Conservation (phyloP, 2,797 vertebrate species). For the Pagetopsis macropterus region DNA sequence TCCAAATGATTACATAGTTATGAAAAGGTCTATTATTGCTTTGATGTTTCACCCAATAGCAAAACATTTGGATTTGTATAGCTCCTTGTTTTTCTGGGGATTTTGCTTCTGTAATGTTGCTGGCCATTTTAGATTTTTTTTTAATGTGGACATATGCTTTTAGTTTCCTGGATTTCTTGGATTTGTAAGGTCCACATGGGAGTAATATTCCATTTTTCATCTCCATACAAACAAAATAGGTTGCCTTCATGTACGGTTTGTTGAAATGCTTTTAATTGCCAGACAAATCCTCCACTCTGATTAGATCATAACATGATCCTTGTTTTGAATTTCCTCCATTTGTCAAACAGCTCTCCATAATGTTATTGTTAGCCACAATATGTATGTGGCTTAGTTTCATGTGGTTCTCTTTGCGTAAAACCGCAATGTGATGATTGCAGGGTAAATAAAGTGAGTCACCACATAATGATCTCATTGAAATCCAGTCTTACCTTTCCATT, state of each 20-base stretch:
- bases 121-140: not conserved
- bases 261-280: conserved; percentile 20
- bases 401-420: conserved; percentile 17
- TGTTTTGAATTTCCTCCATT: conserved; percentile 15
- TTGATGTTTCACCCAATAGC: conserved; percentile 45
- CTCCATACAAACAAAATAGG: conserved; percentile 27
- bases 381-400: conserved; percentile 8
- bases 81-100: conserved; percentile 19
- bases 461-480: conserved; percentile 5
- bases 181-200: conserved; percentile 42
- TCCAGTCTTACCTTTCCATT: conserved; percentile 8
- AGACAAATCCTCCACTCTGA: conserved; percentile 13
- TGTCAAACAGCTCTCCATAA: conserved; percentile 25
- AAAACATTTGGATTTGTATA: conserved; percentile 32
- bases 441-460: not conserved
- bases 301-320: conserved; percentile 25
- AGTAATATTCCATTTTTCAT: conserved; percentile 48
- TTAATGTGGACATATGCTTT: conserved; percentile 60
- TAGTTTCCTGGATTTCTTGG: conserved; percentile 48
- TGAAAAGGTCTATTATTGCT: conserved; percentile 34
- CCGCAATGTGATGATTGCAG: conserved; percentile 8
- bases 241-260: conserved; percentile 32
- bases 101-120: conserved; percentile 33
- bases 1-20: conserved; percentile 59
- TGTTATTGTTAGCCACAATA: not conserved